phyloP scores from a whole-genome alignment of 2,888 invertebrate genomes.

The Cataglyphis albicans region DNA sequence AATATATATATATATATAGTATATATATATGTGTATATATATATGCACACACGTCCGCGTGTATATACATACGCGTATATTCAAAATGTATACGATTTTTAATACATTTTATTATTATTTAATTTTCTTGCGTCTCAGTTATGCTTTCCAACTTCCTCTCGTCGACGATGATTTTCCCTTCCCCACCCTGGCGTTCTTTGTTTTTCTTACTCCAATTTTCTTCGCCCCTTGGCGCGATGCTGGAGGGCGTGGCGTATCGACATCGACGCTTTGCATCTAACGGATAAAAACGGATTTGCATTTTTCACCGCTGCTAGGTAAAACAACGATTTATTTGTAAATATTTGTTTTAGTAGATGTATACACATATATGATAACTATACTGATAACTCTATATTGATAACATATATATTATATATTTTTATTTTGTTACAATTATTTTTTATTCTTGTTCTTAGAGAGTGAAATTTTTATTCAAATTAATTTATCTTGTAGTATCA shows the following conservation, averaged over 20 bases:
- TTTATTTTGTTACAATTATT: background rate
- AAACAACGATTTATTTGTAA: background rate
- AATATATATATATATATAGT: constrained; percentile 65
- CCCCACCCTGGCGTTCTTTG: background rate
- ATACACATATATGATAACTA: background rate
- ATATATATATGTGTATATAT: constrained; percentile 19
- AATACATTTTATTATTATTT: constrained; percentile 85
- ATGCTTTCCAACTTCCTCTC: constrained; percentile 49
- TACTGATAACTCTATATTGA: too few species aligned
- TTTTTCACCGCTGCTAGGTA: background rate
- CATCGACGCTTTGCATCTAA: background rate
- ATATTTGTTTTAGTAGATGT: background rate
- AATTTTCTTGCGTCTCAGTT: constrained; percentile 70
- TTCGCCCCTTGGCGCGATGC: background rate
- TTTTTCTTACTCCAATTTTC: constrained; percentile 35
- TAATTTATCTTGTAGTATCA: background rate
- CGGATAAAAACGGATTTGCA: background rate
- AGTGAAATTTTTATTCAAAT: background rate
- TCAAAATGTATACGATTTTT: constrained; percentile 85
- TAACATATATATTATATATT: too few species aligned
- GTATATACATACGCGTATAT: constrained; percentile 56
- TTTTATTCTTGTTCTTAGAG: background rate
- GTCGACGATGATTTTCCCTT: background rate
- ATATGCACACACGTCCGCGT: constrained; percentile 44
- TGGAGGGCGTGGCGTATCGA: background rate